Evolutionary conservation across 2,888 invertebrate species (phyloP), one percentile per base, ranked within the genome.

Genomic region (Drosophila lacicola): DNA sequence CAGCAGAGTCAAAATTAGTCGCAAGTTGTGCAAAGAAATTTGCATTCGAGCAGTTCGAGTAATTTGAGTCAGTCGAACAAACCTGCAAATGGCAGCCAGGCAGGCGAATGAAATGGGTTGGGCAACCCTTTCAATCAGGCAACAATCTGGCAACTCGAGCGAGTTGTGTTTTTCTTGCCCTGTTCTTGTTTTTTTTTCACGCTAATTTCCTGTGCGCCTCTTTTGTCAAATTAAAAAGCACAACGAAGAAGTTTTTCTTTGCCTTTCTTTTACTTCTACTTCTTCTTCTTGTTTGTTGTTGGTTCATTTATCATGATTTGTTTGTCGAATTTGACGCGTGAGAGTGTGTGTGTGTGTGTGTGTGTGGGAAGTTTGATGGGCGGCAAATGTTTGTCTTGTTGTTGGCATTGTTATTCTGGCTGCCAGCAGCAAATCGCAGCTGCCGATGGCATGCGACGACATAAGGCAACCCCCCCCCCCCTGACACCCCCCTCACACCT

Each of bases 241-340:
- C 50, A 57, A 69, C 50, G 65, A 61, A 76, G 56, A 88, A 88
- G 61, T 80, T 82, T 86, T 77, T 68, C 55, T 68, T 81, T 67
- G 36, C 69, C 8, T 29, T 29, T 29, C 29, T 8, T 5, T 6
- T 21, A 6, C 34, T 37, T 29, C 44, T 46, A 53, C 44, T 56
- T 45, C 69, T 55, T 54, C 64, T 82, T 65, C 55, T 77, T 83
- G 84, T 78, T 86, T 78, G 85, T 74, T 89, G 89, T 86, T 73
- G 85, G 72, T 90, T 86, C 85, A 86, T 86, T 90, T 90, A 86
- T 86, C 85, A 86, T 86, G 85, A 90, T 90, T 89, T 86, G 90
- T 90, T 90, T 90, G 90, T 70, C 78, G 82, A 89, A 89, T 74
- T 87, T 89, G 65, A 69, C 68, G 45, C 41, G 37, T 49, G 45